These are phyloP conservation scores for Bungarus multicinctus DNA, from an alignment of 2,113 vertebrate genomes.

Conservation along the genomic window DNA sequence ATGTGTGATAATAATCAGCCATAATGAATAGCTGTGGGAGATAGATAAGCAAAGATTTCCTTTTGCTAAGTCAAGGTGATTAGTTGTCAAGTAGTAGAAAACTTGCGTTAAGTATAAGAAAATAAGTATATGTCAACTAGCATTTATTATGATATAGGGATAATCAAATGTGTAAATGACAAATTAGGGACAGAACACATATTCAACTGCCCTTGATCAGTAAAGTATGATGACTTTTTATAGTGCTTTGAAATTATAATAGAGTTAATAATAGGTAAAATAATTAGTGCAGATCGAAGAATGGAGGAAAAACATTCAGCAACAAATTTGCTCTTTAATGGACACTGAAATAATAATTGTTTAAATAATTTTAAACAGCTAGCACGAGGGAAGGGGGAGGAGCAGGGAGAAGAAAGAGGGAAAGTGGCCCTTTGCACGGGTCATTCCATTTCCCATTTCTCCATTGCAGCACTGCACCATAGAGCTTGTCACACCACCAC, in stretches of 20 bases:
- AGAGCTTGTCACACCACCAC: too few species aligned
- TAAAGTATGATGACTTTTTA: slow-evolving; percentile 25
- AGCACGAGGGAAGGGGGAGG: too few species aligned
- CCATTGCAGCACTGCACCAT: too few species aligned
- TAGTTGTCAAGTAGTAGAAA: not conserved
- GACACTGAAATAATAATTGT: slow-evolving; percentile 1
- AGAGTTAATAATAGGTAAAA: slow-evolving; percentile 17
- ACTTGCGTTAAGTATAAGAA: slow-evolving; percentile 16
- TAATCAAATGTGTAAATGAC: slow-evolving; percentile 34
- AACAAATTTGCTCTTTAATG: slow-evolving; percentile 4
- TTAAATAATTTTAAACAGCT: not conserved
- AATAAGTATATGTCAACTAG: slow-evolving; percentile 10
- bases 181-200: slow-evolving; percentile 40
- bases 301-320: slow-evolving; percentile 10
- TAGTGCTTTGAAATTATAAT: slow-evolving; percentile 34
- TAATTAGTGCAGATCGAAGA: slow-evolving; percentile 33
- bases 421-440: too few species aligned
- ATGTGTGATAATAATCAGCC: slow-evolving; percentile 1
- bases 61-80: slow-evolving; percentile 16
- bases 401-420: too few species aligned
- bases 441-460: too few species aligned
- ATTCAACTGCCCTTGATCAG: slow-evolving; percentile 26
- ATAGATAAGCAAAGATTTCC: slow-evolving; percentile 19
- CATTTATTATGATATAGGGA: not conserved
- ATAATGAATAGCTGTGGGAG: slow-evolving; percentile 6